Evolutionary conservation across 1,140 invertebrate species (phyloP).

Genomic region (Anastatus disparis): DNA sequence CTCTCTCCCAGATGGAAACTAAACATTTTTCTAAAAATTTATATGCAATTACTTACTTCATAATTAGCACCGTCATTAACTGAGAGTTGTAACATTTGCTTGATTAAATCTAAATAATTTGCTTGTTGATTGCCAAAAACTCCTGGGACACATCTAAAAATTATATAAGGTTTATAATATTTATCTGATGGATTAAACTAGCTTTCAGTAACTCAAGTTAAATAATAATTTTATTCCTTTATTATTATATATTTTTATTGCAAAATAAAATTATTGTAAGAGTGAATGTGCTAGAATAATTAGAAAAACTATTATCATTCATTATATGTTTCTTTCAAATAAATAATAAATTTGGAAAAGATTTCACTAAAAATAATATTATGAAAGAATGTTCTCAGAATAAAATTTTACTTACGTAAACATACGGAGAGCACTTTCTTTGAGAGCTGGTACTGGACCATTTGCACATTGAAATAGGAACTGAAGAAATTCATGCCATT

Average conservation of each 20-base stretch:
- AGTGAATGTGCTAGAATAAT: no score
- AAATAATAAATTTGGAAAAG: no score
- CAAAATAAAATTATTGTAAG: no score
- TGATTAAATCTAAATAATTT: constrained; percentile 92
- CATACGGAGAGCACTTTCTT: constrained; percentile 93
- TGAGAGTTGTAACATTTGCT: constrained; percentile 90
- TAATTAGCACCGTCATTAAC: constrained; percentile 77
- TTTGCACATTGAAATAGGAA: constrained; percentile 96
- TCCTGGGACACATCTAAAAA: constrained; percentile 86
- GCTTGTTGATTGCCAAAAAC: constrained; percentile 96
- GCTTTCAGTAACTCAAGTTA: no score
- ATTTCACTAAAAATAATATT: no score
- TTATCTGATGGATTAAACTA: no score
- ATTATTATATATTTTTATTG: not conserved
- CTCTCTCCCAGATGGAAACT: constrained; percentile 50
- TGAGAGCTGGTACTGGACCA: constrained; percentile 81
- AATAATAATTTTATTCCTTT: not conserved
- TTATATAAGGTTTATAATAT: constrained; percentile 10
- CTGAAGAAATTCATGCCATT: constrained; percentile 96
- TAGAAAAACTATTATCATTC: no score
- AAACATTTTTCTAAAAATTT: not conserved
- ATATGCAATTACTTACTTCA: constrained; percentile 64
- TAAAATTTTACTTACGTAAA: constrained; percentile 84
- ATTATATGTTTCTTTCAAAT: no score
- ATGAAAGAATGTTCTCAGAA: no score